phyloP scores from a whole-genome alignment of 2,797 vertebrate genomes.

The Peromyscus melanophrys region DNA sequence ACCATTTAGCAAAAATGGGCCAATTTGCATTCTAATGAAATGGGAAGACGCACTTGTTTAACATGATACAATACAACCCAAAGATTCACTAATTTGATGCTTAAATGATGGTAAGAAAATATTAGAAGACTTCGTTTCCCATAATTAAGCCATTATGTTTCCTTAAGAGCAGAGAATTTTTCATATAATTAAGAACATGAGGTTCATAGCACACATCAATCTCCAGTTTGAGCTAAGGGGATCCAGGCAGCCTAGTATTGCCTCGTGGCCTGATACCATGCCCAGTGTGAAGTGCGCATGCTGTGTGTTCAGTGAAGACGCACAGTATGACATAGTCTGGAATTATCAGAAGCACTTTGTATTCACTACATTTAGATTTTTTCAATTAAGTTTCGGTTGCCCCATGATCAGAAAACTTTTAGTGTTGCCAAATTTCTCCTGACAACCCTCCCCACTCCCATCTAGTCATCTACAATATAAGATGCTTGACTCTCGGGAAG shows the following conservation, averaged over 20 bases:
- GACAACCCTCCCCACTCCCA: not conserved
- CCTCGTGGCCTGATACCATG: too few relatives aligned
- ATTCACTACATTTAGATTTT: not conserved
- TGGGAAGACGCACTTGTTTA: not conserved
- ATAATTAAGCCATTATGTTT: not conserved
- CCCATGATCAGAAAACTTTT: not conserved
- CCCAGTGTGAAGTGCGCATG: not conserved
- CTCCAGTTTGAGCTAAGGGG: not conserved
- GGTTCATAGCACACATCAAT: not conserved
- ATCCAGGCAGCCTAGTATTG: not conserved
- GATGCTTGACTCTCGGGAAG: not conserved
- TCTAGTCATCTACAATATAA: not conserved
- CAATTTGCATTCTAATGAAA: not conserved
- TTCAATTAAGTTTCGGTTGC: not conserved
- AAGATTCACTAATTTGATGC: not conserved
- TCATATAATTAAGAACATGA: not conserved
- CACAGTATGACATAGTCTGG: rapidly evolving
- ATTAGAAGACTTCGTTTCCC: not conserved
- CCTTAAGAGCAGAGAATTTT: not conserved
- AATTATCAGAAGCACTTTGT: not conserved
- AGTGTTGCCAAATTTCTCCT: not conserved
- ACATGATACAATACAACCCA: not conserved
- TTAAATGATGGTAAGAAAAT: not conserved
- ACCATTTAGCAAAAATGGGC: not conserved
- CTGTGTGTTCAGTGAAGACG: not conserved